A percentile compares a stretch with the other conserved stretches of the same genome.
phyloP scores from a whole-genome alignment of 2,797 vertebrate species.

The Muscicapa comitata region DNA sequence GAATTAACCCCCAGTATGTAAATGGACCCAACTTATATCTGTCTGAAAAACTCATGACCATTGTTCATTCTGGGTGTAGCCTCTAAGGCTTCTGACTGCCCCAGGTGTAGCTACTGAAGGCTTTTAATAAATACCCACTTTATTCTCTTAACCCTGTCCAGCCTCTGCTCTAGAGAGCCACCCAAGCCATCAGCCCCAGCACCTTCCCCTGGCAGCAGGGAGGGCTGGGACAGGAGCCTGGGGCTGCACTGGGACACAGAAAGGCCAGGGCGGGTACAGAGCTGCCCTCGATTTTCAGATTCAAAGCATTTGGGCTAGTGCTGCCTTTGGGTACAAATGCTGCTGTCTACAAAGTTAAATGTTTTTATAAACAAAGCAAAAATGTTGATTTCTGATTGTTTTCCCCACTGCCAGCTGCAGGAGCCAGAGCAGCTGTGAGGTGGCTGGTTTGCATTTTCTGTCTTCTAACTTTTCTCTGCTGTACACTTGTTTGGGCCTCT shows the following conservation, averaged over 20 bases:
- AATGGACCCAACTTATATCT: neutral
- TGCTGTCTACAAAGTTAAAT: neutral
- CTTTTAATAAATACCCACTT: neutral
- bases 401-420: neutral
- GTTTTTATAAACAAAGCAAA: neutral
- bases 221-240: neutral
- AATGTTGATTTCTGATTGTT: neutral
- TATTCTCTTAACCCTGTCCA: accelerated
- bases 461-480: neutral
- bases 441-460: neutral
- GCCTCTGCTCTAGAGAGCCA: accelerated
- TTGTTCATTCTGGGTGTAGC: neutral
- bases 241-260: neutral
- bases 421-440: neutral
- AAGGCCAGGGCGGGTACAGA: neutral
- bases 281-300: neutral
- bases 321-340: neutral
- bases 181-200: neutral
- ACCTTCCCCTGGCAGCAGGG: accelerated
- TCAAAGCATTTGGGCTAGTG: neutral
- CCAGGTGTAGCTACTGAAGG: accelerated
- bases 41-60: neutral
- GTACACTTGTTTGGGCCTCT: neutral
- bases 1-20: neutral
- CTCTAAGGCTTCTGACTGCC: neutral